Base-by-base conservation (phyloP, 2,888 invertebrate genomes). In the Drosophila mimica region DNA sequence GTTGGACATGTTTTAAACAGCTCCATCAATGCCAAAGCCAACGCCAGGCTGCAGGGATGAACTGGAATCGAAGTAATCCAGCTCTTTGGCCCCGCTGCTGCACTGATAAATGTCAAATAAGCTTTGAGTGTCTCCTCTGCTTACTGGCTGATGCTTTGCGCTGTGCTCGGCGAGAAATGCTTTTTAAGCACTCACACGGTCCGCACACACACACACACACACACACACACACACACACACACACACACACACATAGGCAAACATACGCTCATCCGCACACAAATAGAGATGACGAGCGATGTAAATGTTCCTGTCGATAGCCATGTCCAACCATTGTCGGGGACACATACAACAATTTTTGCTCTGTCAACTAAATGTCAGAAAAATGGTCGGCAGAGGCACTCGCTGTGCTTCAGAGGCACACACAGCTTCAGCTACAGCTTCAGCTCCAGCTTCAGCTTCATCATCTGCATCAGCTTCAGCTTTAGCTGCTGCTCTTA, bases 311-410 rank as follows among this genome's bases (percentile, higher is more conserved):
- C 54, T 74, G 69, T 69, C 70, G 64, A 59, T 74, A 33, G 57
- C 64, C 63, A 74, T 72, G 71, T 66, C 70, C 57, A 65, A 56
- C 74, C 70, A 61, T 72, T 38, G 82, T 85, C 73, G 78, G 80
- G 79, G 69, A 73, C 78, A 76, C 82, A 87, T 84, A 87, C 84
- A 85, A 84, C 86, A 88, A 78, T 88, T 83, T 79, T 17, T 83
- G 83, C 83, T 82, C 82, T 88, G 87, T 88, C 87, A 88, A 88
- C 86, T 88, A 88, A 88, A 88, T 86, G 87, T 88, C 87, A 88
- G 87, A 83, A 88, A 88, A 88, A 88, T 88, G 83, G 82, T 74
- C 70, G 79, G 79, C 80, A 76, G 61, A 79, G 74, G 73, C 62
- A 61, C 64, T 64, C 61, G 66, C 74, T 67, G 74, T 64, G 67